Base-by-base conservation (phyloP, 2,113 vertebrate genomes). In the Raphicerus campestris region DNA sequence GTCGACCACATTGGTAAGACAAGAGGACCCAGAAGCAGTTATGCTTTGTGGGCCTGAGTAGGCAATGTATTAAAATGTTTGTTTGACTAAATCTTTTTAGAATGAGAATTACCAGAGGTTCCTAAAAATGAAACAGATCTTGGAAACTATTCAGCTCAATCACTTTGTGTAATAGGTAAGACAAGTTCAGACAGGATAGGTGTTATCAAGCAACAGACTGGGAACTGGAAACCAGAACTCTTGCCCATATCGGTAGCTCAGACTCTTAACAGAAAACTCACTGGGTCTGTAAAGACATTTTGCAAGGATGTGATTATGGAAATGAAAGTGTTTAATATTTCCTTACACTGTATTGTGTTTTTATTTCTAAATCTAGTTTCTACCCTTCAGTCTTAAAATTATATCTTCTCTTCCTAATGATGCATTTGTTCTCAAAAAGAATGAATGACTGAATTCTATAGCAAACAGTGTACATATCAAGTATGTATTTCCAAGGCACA, bases 1-100 rank as follows among this genome's bases (percentile, higher is more conserved):
- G 35, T 85, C 42, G 28, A 96, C 28, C 56, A 92, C 47, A 32
- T 75, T 78, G 95, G 97, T 98, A 98, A 98, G 97, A 94, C 1
- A 60, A 95, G 60, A 73, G 35, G 75, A 63, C 28, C 20, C 58
- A 85, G 17, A n/a, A 60, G 16, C 19, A 66, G 7, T 91, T 58
- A 60, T 6, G 49, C 11, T 96, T 61, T n/a, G 16, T 30, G 7
- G 26, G 78, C 19, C 39, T 55, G 3, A 78, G 32, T 56, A 56
- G 35, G 26, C 42, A 39, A 53, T 56, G 8, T 28, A 26, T 77
- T 88, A n/a, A 93, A 55, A 15, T 49, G 30, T 87, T 26, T 53
- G 1, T 83, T 35, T 26, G 22, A 70, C 80, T 77, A 56, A 51
- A 55, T 86, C 20, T 91, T 93, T 63, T 81, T 35, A 24, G 87